phyloP scores from a whole-genome alignment of 1,140 invertebrate species.

The Drosophila punjabiensis region DNA sequence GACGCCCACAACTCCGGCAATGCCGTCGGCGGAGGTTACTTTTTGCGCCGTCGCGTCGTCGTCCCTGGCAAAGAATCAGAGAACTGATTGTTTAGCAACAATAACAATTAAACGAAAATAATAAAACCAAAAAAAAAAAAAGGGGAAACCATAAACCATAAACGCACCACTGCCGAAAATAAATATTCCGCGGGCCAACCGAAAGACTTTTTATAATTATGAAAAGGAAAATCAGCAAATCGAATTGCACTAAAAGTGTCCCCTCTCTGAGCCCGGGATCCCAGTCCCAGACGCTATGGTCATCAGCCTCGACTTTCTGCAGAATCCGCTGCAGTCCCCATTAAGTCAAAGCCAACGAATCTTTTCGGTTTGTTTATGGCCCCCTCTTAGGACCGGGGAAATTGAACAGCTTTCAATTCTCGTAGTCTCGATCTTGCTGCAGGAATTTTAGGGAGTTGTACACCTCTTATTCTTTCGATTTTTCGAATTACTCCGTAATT shows the following conservation, averaged over 20 bases:
- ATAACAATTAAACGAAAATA: constrained; percentile 58
- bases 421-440: neutral
- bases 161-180: constrained; percentile 79
- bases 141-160: constrained; percentile 58
- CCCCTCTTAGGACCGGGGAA: constrained; percentile 8
- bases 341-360: constrained; percentile 59
- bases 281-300: constrained; percentile 56
- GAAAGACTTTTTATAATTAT: constrained; percentile 76
- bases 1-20: constrained; percentile 50
- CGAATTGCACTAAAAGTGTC: constrained; percentile 74
- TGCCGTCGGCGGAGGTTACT: constrained; percentile 67
- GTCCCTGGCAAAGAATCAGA: constrained; percentile 71
- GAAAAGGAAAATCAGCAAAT: constrained; percentile 80
- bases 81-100: constrained; percentile 80
- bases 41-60: constrained; percentile 38
- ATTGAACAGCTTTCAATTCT: constrained; percentile 4
- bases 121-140: constrained; percentile 62
- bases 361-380: constrained; percentile 10
- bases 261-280: constrained; percentile 27
- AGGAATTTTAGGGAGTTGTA: neutral
- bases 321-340: constrained; percentile 66
- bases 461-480: no score
- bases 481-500: neutral
- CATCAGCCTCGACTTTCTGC: constrained; percentile 69
- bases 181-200: constrained; percentile 65